Base-by-base conservation (phyloP, 23 tunicate genomes). In the Phallusia fumigata region DNA sequence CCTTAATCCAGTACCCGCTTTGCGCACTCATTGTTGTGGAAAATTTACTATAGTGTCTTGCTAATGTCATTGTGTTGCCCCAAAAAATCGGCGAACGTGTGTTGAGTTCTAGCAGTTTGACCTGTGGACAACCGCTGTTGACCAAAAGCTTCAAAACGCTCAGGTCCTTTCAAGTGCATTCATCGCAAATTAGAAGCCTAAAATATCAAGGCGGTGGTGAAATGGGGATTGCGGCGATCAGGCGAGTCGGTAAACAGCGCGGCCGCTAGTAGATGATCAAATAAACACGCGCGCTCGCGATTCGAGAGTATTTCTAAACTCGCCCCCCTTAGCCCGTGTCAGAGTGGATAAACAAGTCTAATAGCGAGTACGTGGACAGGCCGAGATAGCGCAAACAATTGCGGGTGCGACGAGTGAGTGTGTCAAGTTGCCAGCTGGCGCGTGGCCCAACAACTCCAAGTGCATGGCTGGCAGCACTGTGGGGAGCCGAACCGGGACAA, bases 391-490 rank as follows among this genome's bases (percentile, higher is more conserved):
- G 69, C 69, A 58, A 58, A 58, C 69, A 58, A 58, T 6, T 16
- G 1, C 69, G 69, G 28, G 69, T 24, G 69, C 69, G 69, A 58
- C 28, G 69, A 58, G 69, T 58, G 69, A 58, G 11, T 1, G 69
- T 58, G 69, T 58, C 69, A 58, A 58, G 69, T 58, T 58, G 69
- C 69, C 69, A 58, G 69, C 69, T 58, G 69, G 69, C 69, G 69
- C 69, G 69, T 58, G 69, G 69, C 69, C 58, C 69, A 22, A 58
- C 69, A 24, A 58, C 69, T 22, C 69, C 69, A 58, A 58, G 69
- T 58, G 69, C 16, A 58, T 58, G 69, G 28, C 69, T 21, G 69
- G 69, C 69, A 58, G 16, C 69, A 5, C 69, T 22, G 69, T 24
- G 69, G 69, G 69, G 16, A 22, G 69, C 13, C 13, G 5, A 58